These are phyloP conservation scores for Echiichthys vipera DNA, from an alignment of 2,797 vertebrate genomes.

Conservation along the genomic window DNA sequence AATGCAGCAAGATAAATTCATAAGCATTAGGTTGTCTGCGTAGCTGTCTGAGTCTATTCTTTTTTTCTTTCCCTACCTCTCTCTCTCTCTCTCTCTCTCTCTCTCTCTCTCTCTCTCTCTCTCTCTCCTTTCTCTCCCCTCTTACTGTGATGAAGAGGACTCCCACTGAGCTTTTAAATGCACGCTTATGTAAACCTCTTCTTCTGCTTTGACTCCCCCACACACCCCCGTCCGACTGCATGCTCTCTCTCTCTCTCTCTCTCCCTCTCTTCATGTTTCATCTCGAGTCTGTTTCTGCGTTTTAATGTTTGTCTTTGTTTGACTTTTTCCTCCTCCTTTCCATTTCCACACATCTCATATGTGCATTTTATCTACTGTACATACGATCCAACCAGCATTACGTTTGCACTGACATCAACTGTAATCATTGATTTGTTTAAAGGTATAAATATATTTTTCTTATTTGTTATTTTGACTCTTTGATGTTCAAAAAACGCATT, in stretches of 20 bases:
- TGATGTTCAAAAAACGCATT: too few species aligned
- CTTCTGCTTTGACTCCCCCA: conserved; percentile 52
- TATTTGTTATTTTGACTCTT: too few species aligned
- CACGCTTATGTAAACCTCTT: conserved; percentile 64
- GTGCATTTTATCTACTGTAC: neutral
- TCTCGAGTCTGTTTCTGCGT: conserved; percentile 6
- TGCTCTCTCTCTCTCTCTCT: neutral
- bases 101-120: conserved; percentile 12
- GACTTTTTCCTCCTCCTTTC: neutral
- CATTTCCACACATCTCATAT: neutral
- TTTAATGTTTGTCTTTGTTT: conserved; percentile 7
- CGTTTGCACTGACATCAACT: neutral
- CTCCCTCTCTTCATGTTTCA: conserved; percentile 20
- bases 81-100: conserved; percentile 31
- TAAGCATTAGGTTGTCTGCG: conserved; percentile 60
- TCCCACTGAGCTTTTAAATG: conserved; percentile 64
- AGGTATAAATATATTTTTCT: too few species aligned
- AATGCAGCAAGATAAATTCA: conserved; percentile 68
- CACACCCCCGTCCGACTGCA: conserved; percentile 30
- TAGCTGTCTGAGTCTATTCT: conserved; percentile 49
- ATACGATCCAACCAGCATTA: conserved; percentile 13
- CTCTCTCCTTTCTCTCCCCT: conserved; percentile 18
- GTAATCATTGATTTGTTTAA: too few species aligned
- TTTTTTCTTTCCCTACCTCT: conserved; percentile 10
- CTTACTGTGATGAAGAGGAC: conserved; percentile 41